Conservation (phyloP, 2,797 vertebrate species). For the Tympanoctomys barrerae region DNA sequence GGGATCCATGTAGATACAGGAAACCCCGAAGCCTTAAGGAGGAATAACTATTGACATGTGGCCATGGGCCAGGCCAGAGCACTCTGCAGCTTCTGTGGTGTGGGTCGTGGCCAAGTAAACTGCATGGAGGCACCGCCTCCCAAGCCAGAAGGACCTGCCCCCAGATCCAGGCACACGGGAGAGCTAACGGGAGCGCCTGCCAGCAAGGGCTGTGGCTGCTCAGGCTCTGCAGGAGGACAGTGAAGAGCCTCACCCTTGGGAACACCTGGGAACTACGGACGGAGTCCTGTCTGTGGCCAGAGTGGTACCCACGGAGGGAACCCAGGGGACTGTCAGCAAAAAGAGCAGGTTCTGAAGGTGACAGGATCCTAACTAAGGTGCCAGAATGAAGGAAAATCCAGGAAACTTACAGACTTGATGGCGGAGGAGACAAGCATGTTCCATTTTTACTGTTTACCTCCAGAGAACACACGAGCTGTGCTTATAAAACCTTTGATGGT, state of each 20-base stretch:
- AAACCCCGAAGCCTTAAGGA: background rate
- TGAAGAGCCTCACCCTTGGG: too few relatives aligned
- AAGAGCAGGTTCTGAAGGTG: background rate
- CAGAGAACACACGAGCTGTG: background rate
- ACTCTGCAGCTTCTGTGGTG: background rate
- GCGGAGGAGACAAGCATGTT: background rate
- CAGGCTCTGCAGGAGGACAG: background rate
- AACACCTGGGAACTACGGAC: background rate
- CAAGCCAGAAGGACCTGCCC: background rate
- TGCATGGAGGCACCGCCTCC: background rate
- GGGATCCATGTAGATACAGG: background rate
- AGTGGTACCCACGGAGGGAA: background rate
- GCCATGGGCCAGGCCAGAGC: background rate
- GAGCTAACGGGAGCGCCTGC: background rate
- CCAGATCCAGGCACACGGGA: background rate
- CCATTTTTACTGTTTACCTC: background rate
- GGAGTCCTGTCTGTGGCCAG: background rate
- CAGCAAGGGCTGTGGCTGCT: background rate
- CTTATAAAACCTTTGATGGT: background rate
- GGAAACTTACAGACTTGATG: background rate
- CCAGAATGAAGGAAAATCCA: background rate
- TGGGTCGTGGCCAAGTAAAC: background rate
- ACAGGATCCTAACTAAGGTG: background rate
- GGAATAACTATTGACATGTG: too few relatives aligned
- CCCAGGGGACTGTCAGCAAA: background rate